Evolutionary conservation across 2,888 invertebrate species (phyloP).

Genomic region (Frankliniella intonsa): DNA sequence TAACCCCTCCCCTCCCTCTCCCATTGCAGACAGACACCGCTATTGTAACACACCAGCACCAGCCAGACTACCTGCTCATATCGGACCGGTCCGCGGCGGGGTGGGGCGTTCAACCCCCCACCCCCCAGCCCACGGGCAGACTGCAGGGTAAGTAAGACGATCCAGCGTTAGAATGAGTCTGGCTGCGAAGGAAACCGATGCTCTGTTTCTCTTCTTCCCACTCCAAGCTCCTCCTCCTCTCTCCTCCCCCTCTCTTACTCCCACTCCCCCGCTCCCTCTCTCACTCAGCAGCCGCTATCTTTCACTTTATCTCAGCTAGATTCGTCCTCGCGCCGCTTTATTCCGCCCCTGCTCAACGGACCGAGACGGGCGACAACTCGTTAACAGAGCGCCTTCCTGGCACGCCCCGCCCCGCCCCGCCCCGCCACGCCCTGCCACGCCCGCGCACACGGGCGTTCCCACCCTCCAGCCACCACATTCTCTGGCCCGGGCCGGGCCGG

Average conservation of each 20-base stretch:
- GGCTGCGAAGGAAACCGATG: background rate
- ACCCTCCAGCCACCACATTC: no score
- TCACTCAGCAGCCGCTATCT: background rate
- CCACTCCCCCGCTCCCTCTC: background rate
- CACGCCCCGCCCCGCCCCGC: background rate
- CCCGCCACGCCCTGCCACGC: background rate
- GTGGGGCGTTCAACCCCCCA: background rate
- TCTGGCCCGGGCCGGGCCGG: no score
- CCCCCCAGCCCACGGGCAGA: background rate
- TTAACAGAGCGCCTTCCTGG: background rate
- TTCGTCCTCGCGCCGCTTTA: background rate
- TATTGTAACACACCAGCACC: no score
- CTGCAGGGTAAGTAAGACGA: background rate
- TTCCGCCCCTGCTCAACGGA: background rate
- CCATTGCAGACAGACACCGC: no score
- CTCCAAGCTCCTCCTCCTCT: background rate
- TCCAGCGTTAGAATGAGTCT: background rate
- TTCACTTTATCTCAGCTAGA: slow-evolving; percentile 3
- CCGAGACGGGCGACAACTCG: background rate
- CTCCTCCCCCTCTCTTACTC: background rate
- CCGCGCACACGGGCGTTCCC: no score
- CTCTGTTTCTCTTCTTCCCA: background rate
- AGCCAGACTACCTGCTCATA: no score
- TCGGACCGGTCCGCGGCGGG: background rate
- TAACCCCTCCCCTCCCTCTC: no score